Conservation (phyloP, 2,888 invertebrate species). For the Eupithecia exiguata region DNA sequence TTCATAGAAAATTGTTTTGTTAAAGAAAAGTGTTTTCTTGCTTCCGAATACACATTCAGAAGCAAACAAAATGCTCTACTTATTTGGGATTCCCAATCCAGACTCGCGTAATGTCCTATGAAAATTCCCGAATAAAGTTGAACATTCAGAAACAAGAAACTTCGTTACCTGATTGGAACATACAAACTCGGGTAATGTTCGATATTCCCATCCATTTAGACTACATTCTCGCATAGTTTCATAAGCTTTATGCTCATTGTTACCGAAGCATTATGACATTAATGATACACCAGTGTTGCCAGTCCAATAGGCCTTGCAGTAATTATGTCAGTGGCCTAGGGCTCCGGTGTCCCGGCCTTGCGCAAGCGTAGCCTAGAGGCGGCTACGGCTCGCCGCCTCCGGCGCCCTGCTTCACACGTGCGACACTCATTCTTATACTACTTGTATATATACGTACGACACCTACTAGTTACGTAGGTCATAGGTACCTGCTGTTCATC, state of each 20-base stretch:
- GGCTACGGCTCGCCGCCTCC: conserved; percentile 49
- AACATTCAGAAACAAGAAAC: not conserved
- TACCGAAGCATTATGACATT: conserved; percentile 28
- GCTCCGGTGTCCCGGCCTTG: conserved; percentile 59
- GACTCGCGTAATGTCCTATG: not conserved
- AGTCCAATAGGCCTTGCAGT: conserved; percentile 42
- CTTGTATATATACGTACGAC: too few species aligned
- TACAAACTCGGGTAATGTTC: not conserved
- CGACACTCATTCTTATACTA: conserved; percentile 48
- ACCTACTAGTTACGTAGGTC: conserved; percentile 17
- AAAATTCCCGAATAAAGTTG: not conserved
- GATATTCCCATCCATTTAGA: not conserved
- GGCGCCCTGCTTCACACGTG: conserved; percentile 54
- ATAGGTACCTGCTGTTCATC: not conserved
- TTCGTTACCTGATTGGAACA: not conserved
- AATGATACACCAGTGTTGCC: conserved; percentile 2
- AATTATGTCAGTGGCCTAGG: conserved; percentile 63
- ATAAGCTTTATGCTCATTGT: conserved; percentile 5
- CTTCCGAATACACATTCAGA: too few species aligned
- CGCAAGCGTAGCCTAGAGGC: conserved; percentile 48
- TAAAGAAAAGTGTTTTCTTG: too few species aligned
- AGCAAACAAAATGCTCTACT: not conserved
- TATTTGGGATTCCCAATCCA: not conserved
- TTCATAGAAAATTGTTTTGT: not conserved
- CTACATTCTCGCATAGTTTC: not conserved